phyloP scores from a whole-genome alignment of 1,140 invertebrate genomes.

The Platyura marginata region DNA sequence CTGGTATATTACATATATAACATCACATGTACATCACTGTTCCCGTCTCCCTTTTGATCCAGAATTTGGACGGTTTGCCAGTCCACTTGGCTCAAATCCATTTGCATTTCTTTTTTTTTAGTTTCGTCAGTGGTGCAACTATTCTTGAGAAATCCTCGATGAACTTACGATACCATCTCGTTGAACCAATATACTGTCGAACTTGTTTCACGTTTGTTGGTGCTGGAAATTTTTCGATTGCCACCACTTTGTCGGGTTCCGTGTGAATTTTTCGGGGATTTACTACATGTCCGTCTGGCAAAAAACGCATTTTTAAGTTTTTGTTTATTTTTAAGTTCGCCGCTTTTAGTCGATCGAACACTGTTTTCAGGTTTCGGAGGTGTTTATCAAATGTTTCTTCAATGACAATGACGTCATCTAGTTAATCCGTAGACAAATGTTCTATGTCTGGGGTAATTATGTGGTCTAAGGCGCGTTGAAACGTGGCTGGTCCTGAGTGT shows the following conservation, averaged over 20 bases:
- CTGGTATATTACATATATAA: too few relatives aligned
- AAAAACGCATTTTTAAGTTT: conserved; percentile 25
- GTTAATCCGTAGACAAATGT: too few relatives aligned
- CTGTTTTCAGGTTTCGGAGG: conserved; percentile 2
- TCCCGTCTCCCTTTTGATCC: too few relatives aligned
- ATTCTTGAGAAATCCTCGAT: conserved; percentile 16
- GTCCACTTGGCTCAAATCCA: conserved; percentile 1
- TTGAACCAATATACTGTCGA: conserved; percentile 11
- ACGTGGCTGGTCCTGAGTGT: too few relatives aligned
- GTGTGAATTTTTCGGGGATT: conserved; percentile 3
- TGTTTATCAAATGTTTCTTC: conserved; percentile 9
- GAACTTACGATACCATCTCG: conserved; percentile 19
- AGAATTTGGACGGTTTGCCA: too few relatives aligned
- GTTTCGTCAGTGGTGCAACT: conserved; percentile 12
- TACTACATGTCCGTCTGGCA: conserved; percentile 10
- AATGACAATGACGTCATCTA: conserved; percentile 13
- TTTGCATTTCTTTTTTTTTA: conserved; percentile 11
- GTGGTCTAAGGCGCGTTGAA: too few relatives aligned
- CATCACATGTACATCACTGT: too few relatives aligned
- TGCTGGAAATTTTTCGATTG: conserved; percentile 3
- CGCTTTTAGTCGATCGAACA: conserved; percentile 17
- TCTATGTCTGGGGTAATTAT: too few relatives aligned
- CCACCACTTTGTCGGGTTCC: conserved; percentile 5
- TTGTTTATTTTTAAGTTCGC: conserved; percentile 26
- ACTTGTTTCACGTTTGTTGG: conserved; percentile 6